These are phyloP conservation scores for Campoletis raptor DNA, from an alignment of 2,888 invertebrate species.

Conservation along the genomic window DNA sequence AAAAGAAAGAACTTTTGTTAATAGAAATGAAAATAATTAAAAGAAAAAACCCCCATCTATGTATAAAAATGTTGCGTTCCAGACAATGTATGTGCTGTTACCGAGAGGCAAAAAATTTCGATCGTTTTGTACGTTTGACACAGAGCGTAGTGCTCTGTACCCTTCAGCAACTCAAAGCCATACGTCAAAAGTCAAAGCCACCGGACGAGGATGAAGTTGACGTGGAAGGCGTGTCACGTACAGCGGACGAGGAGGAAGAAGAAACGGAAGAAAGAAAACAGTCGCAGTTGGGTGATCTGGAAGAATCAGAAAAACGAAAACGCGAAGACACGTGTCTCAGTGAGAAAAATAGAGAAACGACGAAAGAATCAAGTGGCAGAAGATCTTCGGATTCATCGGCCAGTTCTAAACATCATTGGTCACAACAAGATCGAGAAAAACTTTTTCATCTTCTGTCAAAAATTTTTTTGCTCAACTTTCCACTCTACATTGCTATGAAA, in stretches of 20 bases:
- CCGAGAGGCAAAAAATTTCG: conserved; percentile 96
- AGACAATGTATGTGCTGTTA: conserved; percentile 98
- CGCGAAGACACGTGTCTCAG: conserved; percentile 63
- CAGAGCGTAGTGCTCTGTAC: conserved; percentile 94
- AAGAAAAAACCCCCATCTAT: not conserved
- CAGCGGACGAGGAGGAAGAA: conserved; percentile 76
- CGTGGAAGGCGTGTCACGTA: conserved; percentile 67
- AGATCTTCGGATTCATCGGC: conserved; percentile 54
- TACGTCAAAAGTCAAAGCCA: conserved; percentile 84
- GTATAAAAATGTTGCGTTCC: conserved; percentile 68
- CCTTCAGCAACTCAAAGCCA: conserved; percentile 92
- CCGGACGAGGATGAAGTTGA: conserved; percentile 47
- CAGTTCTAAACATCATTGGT: conserved; percentile 86
- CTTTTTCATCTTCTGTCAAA: conserved; percentile 95
- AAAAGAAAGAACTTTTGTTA: not conserved
- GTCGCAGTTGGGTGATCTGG: conserved; percentile 73
- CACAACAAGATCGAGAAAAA: conserved; percentile 94
- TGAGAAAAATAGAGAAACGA: conserved; percentile 71
- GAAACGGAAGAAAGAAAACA: conserved; percentile 80
- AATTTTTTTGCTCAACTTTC: conserved; percentile 95
- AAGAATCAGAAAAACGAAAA: conserved; percentile 59
- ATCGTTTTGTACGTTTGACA: conserved; percentile 94
- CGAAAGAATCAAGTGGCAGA: conserved; percentile 64
- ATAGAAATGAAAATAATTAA: not conserved
- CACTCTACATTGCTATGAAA: conserved; percentile 94